These are phyloP conservation scores for Philypnodon macrostomus DNA, from an alignment of 2,797 vertebrate species.

Conservation along the genomic window DNA sequence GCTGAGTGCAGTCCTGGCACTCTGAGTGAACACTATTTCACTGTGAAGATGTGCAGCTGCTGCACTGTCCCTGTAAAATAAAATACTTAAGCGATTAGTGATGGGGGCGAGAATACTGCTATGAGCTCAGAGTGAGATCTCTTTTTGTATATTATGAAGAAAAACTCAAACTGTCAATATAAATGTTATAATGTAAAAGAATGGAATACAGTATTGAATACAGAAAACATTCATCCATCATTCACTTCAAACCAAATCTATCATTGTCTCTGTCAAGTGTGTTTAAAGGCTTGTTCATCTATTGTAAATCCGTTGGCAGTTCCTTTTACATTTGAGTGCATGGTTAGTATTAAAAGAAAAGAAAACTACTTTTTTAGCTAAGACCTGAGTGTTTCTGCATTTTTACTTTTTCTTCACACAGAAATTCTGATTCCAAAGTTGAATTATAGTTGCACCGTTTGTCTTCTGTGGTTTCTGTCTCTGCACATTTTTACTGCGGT, in stretches of 20 bases:
- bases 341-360: slow-evolving; percentile 20
- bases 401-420: slow-evolving; percentile 23
- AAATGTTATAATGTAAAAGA: no score
- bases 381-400: slow-evolving; percentile 32
- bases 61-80: slow-evolving; percentile 69
- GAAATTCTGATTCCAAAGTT: slow-evolving; percentile 38
- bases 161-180: not conserved
- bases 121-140: not conserved
- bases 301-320: slow-evolving; percentile 14
- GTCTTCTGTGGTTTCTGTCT: slow-evolving; percentile 50
- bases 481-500: slow-evolving; percentile 55
- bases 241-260: no score
- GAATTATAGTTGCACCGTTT: slow-evolving; percentile 43
- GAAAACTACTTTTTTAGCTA: slow-evolving; percentile 22
- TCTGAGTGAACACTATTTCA: slow-evolving; percentile 77
- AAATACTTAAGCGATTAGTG: slow-evolving; percentile 78
- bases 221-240: no score
- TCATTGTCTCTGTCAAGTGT: slow-evolving; percentile 7
- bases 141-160: no score
- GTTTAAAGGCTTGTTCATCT: slow-evolving; percentile 1
- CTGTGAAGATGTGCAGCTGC: slow-evolving; percentile 91
- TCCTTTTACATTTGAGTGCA: slow-evolving; percentile 7
- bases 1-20: slow-evolving; percentile 88
- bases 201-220: no score
- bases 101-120: slow-evolving; percentile 13